These are phyloP conservation scores for Agonopterix heracliana DNA, from an alignment of 2,888 invertebrate genomes.

Conservation along the genomic window DNA sequence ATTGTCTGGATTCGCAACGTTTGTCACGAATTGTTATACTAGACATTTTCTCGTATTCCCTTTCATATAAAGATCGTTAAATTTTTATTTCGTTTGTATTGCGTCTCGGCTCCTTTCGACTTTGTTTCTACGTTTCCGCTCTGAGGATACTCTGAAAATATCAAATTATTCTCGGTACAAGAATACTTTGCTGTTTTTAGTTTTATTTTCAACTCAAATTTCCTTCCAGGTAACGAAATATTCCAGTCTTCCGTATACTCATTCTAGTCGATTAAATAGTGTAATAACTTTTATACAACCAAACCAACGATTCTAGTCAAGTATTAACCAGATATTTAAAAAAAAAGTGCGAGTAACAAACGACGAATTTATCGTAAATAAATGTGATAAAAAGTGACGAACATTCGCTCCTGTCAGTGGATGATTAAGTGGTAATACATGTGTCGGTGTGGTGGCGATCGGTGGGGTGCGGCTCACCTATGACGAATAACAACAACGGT, in stretches of 20 bases:
- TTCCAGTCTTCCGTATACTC: slow-evolving; percentile 27
- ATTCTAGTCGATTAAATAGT: slow-evolving; percentile 26
- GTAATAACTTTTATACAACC: background rate
- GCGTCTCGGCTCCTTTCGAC: slow-evolving; percentile 4
- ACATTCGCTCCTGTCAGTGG: slow-evolving; percentile 9
- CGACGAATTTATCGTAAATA: slow-evolving; percentile 8
- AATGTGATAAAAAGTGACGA: background rate
- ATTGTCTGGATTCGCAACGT: background rate
- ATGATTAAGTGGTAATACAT: slow-evolving; percentile 17
- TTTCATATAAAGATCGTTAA: slow-evolving; percentile 6
- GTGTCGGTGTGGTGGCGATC: slow-evolving; percentile 26
- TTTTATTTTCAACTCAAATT: background rate
- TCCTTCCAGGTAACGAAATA: background rate
- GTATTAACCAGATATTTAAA: background rate
- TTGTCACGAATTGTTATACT: slow-evolving; percentile 4
- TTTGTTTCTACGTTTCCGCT: slow-evolving; percentile 7
- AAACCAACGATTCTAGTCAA: background rate
- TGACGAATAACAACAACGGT: slow-evolving; percentile 80
- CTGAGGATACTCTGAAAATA: slow-evolving; percentile 4
- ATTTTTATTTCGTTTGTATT: slow-evolving; percentile 8
- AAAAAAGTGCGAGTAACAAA: slow-evolving; percentile 9
- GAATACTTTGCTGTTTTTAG: slow-evolving; percentile 2
- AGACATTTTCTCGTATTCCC: background rate
- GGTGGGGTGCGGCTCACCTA: slow-evolving; percentile 61
- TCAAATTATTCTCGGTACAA: slow-evolving; percentile 7